Evolutionary conservation across 2,888 invertebrate species (phyloP).

Genomic region (Drosophila kuntzei): DNA sequence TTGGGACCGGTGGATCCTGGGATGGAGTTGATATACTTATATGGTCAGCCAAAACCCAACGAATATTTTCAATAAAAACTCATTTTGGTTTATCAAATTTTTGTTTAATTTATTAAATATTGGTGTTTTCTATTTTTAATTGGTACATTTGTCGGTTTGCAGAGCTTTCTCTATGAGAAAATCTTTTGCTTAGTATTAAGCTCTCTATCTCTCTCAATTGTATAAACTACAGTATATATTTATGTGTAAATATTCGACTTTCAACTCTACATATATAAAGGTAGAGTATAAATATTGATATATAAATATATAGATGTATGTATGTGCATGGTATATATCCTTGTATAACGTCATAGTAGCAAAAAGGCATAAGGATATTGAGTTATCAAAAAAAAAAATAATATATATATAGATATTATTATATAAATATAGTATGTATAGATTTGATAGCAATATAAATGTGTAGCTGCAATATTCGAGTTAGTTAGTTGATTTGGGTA

Average conservation of each 20-base stretch:
- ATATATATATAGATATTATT: too few species aligned
- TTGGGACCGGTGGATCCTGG: neutral
- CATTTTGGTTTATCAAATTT: constrained; percentile 20
- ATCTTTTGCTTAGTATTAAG: constrained; percentile 54
- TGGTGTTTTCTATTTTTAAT: constrained; percentile 46
- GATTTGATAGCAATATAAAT: constrained; percentile 3
- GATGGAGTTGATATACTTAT: neutral
- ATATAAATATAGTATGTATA: constrained; percentile 4
- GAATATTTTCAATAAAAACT: neutral
- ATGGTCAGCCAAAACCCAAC: neutral
- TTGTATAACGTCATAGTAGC: constrained; percentile 62
- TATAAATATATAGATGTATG: constrained; percentile 46
- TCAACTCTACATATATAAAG: constrained; percentile 50
- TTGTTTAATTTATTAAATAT: constrained; percentile 55
- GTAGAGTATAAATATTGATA: constrained; percentile 27
- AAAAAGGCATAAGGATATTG: constrained; percentile 45
- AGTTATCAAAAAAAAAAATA: constrained; percentile 32
- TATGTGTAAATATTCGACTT: constrained; percentile 49
- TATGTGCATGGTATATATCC: constrained; percentile 49
- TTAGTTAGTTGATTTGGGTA: constrained; percentile 25
- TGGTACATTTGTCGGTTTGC: constrained; percentile 65
- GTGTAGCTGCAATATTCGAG: constrained; percentile 34
- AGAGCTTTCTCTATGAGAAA: constrained; percentile 65
- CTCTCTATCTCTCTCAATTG: constrained; percentile 53
- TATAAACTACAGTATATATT: constrained; percentile 53